Evolutionary conservation across 2,797 vertebrate species (phyloP), one percentile per base, ranked within the genome.

Genomic region (Phrynocephalus vlangalii): DNA sequence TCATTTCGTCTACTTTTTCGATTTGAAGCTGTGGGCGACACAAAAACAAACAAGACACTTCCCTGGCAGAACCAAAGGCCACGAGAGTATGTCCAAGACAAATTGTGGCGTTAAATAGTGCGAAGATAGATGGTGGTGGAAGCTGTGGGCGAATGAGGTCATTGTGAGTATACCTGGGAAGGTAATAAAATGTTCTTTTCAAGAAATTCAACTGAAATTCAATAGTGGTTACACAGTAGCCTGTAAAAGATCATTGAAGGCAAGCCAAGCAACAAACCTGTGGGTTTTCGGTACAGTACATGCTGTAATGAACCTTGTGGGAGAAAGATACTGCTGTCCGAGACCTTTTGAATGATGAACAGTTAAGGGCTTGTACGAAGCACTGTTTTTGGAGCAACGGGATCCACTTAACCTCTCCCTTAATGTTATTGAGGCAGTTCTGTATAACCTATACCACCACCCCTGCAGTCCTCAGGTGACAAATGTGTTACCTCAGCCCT

Each of bases 171-270:
- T 72, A 56, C 82, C 67, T 73, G 70, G 48, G n/a, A 79, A 70
- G 77, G 68, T 63, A 72, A 81, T 86, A 48, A 81, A 63, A 28
- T 73, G 24, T 78, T 70, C n/a, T 56, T 44, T 38, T 79, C 22
- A 5, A 63, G 38, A 63, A 72, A 44, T 22, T 86, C 26, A n/a
- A 15, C 33, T 73, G 85, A 86, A 80, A 80, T 80, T 44, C 85
- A 63, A 44, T 72, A 80, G n/a, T 48, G 50, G 11, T 50, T 68
- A 15, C 52, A 48, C 15, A 80, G 33, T 63, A 22, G 79, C 50
- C 52, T 79, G 50, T 76, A 52, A 60, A 72, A 70, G 22, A 79
- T 80, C 60, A 73, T 44, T 73, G 67, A 86, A 72, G 52, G 68
- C 30, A 16, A 86, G 70, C 18, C 38, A 15, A 33, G 20, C 26